Conservation (phyloP, 2,797 vertebrate species). For the Loris lydekkerianus region DNA sequence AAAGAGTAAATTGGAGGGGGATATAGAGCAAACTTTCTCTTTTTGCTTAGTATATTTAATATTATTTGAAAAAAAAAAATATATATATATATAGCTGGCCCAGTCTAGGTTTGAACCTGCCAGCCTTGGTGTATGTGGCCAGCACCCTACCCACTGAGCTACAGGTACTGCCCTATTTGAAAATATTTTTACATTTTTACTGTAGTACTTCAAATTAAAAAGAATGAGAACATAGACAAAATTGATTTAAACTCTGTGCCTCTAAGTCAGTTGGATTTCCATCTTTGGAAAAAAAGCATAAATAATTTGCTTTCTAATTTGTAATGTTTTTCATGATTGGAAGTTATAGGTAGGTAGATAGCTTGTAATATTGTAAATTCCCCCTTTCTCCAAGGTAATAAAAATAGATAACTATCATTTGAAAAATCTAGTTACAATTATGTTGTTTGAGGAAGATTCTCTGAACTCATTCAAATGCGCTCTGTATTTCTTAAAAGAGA, state of each 20-base stretch:
- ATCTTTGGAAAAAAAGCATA: not conserved
- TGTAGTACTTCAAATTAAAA: not conserved
- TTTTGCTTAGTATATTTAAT: constrained; percentile 39
- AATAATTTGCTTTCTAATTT: constrained; percentile 36
- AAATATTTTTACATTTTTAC: constrained; percentile 28
- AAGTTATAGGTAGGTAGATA: constrained; percentile 12
- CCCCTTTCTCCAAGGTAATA: not conserved
- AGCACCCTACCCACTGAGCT: too few species aligned
- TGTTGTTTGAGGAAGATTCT: constrained; percentile 15
- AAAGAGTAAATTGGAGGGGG: not conserved
- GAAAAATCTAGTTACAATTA: not conserved
- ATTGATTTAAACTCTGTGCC: not conserved
- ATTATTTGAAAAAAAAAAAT: constrained; percentile 17
- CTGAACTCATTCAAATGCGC: constrained; percentile 23
- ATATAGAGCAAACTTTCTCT: not conserved
- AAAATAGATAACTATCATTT: not conserved
- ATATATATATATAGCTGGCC: too few species aligned
- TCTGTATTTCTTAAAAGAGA: not conserved
- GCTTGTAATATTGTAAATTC: not conserved
- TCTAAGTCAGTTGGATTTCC: not conserved
- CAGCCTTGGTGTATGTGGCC: too few species aligned
- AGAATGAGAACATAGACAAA: not conserved
- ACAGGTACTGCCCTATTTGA: not conserved
- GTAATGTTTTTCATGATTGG: not conserved
- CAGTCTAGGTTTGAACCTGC: too few species aligned